Base-by-base conservation (phyloP, 2,888 invertebrate species). In the Drosophila austrosaltans region DNA sequence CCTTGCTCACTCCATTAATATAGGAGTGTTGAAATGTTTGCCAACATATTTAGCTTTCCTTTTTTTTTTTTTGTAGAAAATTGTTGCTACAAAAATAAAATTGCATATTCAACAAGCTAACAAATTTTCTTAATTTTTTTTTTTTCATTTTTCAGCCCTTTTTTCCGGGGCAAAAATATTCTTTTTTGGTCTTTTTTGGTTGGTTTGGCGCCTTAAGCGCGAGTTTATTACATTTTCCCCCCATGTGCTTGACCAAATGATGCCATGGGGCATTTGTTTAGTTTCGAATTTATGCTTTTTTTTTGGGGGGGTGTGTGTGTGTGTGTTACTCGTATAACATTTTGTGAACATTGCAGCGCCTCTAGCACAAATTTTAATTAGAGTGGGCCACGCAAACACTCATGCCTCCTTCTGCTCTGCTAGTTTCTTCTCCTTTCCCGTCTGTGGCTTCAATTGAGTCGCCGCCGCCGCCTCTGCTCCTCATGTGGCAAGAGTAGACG, bases 281-380 rank as follows among this genome's bases (percentile, higher is more conserved):
- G 72, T 70, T 80, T 72, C 57, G 56, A 53, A 66, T 66, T 72
- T 59, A 48, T 58, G 39, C 28, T 63, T 63, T 60, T 72, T 72
- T 62, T 66, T 53, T 30, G 6, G 22, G 16, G 12, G 39, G 36
- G n/a, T 16, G 30, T 12, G 40, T 22, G 16, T 39, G 32, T 48
- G 57, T 76, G 58, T 48, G 63, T 64, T 63, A 54, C 72, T 81
- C 70, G 78, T 76, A 76, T 81, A 81, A 71, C 72, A 76, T 81
- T 81, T 69, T 68, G 60, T 65, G 56, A 67, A 69, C 63, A 53
- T 68, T 66, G 67, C 63, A 67, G 61, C 10, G 80, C 76, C 87
- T 16, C 25, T 30, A 78, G 83, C 76, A 63, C 78, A 72, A 85
- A 87, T 87, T 84, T 87, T 84, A 84, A 84, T 84, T 84, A 84